Conservation (phyloP, 2,888 invertebrate genomes). For the Machimus rusticus region DNA sequence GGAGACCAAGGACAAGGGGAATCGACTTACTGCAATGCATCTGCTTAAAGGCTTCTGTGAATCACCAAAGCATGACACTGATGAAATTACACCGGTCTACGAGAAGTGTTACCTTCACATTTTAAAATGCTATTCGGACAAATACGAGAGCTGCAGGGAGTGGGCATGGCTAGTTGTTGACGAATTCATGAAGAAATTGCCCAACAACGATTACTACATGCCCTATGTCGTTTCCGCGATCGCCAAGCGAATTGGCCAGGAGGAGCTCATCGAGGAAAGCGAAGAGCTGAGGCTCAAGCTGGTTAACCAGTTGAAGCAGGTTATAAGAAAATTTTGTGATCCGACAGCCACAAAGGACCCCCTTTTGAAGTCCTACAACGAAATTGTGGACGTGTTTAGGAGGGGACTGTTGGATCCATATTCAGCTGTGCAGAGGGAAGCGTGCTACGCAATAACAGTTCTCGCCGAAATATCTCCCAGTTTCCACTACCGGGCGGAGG, state of each 20-base stretch:
- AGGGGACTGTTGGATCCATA: conserved; percentile 79
- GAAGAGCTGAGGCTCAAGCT: conserved; percentile 84
- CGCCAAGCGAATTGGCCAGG: conserved; percentile 77
- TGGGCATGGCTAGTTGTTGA: conserved; percentile 54
- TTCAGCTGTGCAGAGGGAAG: conserved; percentile 81
- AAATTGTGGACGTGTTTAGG: conserved; percentile 75
- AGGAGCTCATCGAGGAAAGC: conserved; percentile 72
- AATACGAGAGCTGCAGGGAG: conserved; percentile 59
- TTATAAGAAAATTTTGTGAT: conserved; percentile 70
- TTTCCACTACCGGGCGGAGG: conserved; percentile 79
- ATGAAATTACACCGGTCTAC: conserved; percentile 50
- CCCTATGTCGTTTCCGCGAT: conserved; percentile 79
- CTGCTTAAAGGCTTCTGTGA: conserved; percentile 48
- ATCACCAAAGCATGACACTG: background rate
- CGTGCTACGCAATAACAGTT: conserved; percentile 74
- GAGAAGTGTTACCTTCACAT: conserved; percentile 59
- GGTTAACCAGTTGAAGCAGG: conserved; percentile 70
- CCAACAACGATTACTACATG: conserved; percentile 75
- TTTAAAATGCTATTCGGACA: conserved; percentile 60
- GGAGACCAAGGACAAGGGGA: conserved; percentile 48
- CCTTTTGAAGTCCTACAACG: conserved; percentile 59
- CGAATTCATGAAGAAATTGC: conserved; percentile 62
- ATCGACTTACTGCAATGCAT: conserved; percentile 49
- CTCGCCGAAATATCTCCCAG: conserved; percentile 72
- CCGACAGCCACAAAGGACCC: conserved; percentile 59